Evolutionary conservation across 2,113 vertebrate species (phyloP).

Genomic region (Micromys minutus): DNA sequence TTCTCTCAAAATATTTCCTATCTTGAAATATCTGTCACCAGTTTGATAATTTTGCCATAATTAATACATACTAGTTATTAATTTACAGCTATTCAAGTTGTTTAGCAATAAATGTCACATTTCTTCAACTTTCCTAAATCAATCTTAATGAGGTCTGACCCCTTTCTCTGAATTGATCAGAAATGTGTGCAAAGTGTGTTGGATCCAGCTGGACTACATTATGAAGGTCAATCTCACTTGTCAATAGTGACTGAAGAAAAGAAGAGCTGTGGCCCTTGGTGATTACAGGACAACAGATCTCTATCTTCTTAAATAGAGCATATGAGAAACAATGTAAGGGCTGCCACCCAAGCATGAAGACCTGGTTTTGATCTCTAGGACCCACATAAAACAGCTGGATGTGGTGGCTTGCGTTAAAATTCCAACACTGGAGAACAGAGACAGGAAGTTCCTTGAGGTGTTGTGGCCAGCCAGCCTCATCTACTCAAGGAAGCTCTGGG

Average conservation of each 20-base stretch:
- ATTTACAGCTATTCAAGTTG: neutral
- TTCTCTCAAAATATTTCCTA: neutral
- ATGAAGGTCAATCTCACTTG: neutral
- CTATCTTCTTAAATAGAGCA: neutral
- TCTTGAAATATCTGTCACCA: neutral
- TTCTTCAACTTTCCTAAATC: neutral
- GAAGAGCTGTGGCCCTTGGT: neutral
- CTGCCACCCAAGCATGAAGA: neutral
- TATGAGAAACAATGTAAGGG: neutral
- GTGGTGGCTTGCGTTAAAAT: neutral
- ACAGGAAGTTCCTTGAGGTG: neutral
- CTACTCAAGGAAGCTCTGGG: neutral
- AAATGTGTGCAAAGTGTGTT: neutral
- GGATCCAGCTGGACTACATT: neutral
- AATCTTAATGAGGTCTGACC: neutral
- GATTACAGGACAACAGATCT: neutral
- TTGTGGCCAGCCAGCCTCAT: neutral
- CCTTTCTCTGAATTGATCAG: neutral
- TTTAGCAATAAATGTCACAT: neutral
- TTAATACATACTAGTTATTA: neutral
- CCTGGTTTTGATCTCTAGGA: neutral
- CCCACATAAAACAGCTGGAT: neutral
- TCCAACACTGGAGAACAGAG: neutral
- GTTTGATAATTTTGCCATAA: slow-evolving; percentile 15
- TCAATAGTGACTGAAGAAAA: neutral